Base-by-base conservation (phyloP, 1,140 invertebrate genomes). In the Archivesica marissinica region DNA sequence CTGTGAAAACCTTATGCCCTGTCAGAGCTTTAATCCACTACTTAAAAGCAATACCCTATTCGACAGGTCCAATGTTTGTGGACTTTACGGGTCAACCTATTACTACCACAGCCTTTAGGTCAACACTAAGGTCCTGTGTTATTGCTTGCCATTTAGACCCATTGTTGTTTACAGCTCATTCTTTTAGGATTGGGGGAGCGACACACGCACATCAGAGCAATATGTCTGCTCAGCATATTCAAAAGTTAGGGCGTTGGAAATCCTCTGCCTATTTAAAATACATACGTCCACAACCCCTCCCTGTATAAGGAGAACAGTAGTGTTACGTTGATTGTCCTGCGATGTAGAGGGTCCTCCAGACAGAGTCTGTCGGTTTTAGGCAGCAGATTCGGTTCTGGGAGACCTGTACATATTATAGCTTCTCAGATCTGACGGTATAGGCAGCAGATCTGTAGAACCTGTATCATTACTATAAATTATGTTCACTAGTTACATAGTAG, bases 141-240 rank as follows among this genome's bases (percentile, higher is more conserved):
- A 23, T 25, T 17, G 20, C 15, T 25, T 66, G 68, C n/a, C 1
- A 15, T 2, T 17, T 75, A 2, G 50, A 75, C 28, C 44, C 72
- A 20, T 54, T 9, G 1, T 15, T 23, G 11, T 75, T 35, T 20
- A 75, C 75, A 44, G 3, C 54, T 6, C 75, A 78, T 54, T 78
- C 75, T 23, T 64, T 78, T 13, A 52, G 75, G 2, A 78, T 78
- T 44, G 75, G 75, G 2, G 75, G 75, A 15, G 56, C 75, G n/a
- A 78, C 75, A 25, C 33, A 33, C 9, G 75, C 75, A 4, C 54
- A 78, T 61, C 4, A 30, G 4, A 9, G 17, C 2, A 13, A 54
- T 35, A 25, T 80, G 20, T 70, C 39, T 33, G 0, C 17, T 20
- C n/a, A 39, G 13, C 44, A 66, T 11, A 68, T 80, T 38, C 61